Base-by-base conservation (phyloP, 2,797 vertebrate species). In the Gallirallus australis region DNA sequence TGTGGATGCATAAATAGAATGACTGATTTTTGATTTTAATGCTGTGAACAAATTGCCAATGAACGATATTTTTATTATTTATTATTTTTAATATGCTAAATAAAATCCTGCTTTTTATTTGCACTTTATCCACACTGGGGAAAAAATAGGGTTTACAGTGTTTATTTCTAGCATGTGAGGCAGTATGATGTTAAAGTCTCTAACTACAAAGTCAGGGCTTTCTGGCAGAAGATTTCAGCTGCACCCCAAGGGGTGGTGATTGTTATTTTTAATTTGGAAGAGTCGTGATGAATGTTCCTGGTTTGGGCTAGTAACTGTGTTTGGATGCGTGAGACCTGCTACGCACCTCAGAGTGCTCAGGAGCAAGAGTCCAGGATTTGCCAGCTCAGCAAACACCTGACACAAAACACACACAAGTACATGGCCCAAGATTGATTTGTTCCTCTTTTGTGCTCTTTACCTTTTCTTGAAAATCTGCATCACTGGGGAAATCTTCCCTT, bases 221-320 rank as follows among this genome's bases (percentile, higher is more conserved):
- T 95, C 86, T 97, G 92, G 94, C 72, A 94, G 72, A 54, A 50
- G 63, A 79, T 59, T 79, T 82, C 84, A 63, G 68, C 82, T 93
- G n/a, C 60, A 86, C 68, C 68, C 47, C 66, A 97, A 89, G 92
- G 89, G 78, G 45, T 81, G 15, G 33, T 35, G n/a, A 6, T 92
- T 87, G 35, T 28, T 65, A 52, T 59, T 95, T 96, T 95, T 86
- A 64, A 90, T 76, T 65, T 65, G 64, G 63, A 72, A 84, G 25
- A 8, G 21, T 73, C 45, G 45, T n/a, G 48, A 71, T 60, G n/a
- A 33, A 6, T 18, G 27, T 47, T 56, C 23, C 71, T 64, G 28
- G 10, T 64, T 85, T 71, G 80, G 82, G 80, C 77, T 65, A 18
- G 28, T 16, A n/a, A 71, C 33, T 30, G 11, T 69, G 40, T 40